phyloP scores from a whole-genome alignment of 2,113 vertebrate species.

The Australoheros scitulus region DNA sequence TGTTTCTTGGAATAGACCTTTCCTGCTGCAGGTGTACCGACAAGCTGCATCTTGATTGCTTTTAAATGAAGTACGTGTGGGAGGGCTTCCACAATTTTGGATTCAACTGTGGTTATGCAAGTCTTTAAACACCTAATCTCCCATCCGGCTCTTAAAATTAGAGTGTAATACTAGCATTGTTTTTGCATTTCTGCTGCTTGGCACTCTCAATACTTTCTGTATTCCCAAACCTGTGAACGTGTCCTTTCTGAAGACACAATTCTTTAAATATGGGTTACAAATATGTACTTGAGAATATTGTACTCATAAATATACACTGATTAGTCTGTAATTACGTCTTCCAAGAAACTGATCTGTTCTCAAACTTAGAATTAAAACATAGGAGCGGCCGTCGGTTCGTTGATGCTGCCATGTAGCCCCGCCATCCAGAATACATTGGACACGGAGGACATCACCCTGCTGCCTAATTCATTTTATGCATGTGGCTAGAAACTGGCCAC shows the following conservation, averaged over 20 bases:
- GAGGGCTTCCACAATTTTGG: neutral
- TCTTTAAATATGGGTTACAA: neutral
- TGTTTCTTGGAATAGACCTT: conserved; percentile 35
- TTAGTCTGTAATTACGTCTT: no score
- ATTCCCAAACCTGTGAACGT: neutral
- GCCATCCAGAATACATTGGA: no score
- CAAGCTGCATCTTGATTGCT: neutral
- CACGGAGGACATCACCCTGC: no score
- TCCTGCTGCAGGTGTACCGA: conserved; percentile 17
- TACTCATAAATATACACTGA: no score
- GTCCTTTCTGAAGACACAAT: neutral
- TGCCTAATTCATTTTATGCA: no score
- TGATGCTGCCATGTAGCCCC: no score
- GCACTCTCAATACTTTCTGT: neutral
- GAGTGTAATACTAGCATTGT: neutral
- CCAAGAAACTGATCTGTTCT: no score
- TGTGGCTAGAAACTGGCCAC: no score
- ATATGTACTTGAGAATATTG: neutral
- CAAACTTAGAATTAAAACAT: no score
- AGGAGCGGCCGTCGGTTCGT: no score
- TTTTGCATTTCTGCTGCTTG: no score
- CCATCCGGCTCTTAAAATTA: neutral
- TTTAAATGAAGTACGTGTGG: neutral
- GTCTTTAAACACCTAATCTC: neutral
- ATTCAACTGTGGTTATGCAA: neutral